Percentiles rank a stretch among this genome's conserved stretches.
phyloP scores from a whole-genome alignment of 2,113 vertebrate genomes.

The Poicephalus meyeri region DNA sequence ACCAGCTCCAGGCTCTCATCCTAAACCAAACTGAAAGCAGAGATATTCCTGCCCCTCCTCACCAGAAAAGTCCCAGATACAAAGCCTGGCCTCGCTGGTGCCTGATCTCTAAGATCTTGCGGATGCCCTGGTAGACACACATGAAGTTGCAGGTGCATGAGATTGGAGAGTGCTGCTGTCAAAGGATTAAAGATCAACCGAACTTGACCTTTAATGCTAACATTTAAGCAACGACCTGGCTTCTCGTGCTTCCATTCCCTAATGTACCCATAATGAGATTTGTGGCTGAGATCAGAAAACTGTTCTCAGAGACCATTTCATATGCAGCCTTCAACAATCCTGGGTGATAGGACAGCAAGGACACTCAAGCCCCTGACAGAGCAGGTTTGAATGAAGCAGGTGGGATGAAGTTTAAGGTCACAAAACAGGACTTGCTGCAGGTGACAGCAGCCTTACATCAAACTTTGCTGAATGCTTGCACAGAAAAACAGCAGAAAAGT shows the following conservation, averaged over 20 bases:
- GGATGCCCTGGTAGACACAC: neutral
- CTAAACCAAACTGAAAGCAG: neutral
- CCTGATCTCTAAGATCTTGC: neutral
- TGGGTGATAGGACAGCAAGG: neutral
- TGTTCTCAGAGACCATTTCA: conserved; percentile 5
- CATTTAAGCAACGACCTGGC: neutral
- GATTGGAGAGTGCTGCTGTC: neutral
- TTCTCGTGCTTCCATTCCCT: neutral
- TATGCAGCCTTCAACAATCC: neutral
- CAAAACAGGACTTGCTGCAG: neutral
- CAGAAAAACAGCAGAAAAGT: neutral
- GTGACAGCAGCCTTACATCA: neutral
- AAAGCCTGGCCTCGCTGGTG: neutral
- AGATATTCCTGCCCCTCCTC: neutral
- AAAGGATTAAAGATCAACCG: conserved; percentile 48
- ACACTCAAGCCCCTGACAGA: neutral
- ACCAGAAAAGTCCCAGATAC: neutral
- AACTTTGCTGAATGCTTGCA: neutral
- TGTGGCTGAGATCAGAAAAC: neutral
- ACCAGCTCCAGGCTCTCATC: neutral
- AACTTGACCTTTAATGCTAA: conserved; percentile 43
- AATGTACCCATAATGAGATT: conserved; percentile 34
- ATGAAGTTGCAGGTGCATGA: neutral
- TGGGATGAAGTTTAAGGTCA: neutral
- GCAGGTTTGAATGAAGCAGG: neutral